phyloP scores from a whole-genome alignment of 1,140 invertebrate species.

The Galleria mellonella region DNA sequence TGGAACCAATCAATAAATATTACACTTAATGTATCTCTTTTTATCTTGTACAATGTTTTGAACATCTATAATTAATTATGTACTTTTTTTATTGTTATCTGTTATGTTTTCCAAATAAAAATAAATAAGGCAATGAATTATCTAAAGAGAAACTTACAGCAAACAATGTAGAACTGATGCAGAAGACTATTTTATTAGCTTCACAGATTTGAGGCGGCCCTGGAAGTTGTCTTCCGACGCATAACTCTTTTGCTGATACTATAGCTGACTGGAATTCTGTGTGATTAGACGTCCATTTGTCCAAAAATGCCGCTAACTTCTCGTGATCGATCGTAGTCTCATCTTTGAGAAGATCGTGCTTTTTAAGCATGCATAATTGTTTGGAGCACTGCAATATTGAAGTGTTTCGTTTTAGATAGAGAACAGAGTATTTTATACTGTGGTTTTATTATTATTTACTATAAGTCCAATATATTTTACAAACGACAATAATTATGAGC shows the following conservation, averaged over 20 bases:
- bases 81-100: no score
- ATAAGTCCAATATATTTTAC: no score
- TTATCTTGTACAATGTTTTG: no score
- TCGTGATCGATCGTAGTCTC: slow-evolving; percentile 30
- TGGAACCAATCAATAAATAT: no score
- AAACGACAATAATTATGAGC: no score
- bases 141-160: slow-evolving; percentile 29
- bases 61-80: no score
- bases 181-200: slow-evolving; percentile 34
- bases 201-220: slow-evolving; percentile 39
- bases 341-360: slow-evolving; percentile 34
- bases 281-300: slow-evolving; percentile 28
- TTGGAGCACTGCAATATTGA: slow-evolving; percentile 38
- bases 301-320: slow-evolving; percentile 24
- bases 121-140: no score
- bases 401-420: no score
- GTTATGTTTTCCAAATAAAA: no score
- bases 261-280: slow-evolving; percentile 29
- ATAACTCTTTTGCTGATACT: slow-evolving; percentile 28
- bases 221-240: slow-evolving; percentile 26
- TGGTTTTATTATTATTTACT: no score
- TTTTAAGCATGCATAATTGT: slow-evolving; percentile 40
- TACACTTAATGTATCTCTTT: no score
- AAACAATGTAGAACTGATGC: slow-evolving; percentile 30
- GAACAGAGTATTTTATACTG: no score